These are phyloP conservation scores for Saccostrea echinata DNA, from an alignment of 1,140 invertebrate genomes.

Conservation along the genomic window DNA sequence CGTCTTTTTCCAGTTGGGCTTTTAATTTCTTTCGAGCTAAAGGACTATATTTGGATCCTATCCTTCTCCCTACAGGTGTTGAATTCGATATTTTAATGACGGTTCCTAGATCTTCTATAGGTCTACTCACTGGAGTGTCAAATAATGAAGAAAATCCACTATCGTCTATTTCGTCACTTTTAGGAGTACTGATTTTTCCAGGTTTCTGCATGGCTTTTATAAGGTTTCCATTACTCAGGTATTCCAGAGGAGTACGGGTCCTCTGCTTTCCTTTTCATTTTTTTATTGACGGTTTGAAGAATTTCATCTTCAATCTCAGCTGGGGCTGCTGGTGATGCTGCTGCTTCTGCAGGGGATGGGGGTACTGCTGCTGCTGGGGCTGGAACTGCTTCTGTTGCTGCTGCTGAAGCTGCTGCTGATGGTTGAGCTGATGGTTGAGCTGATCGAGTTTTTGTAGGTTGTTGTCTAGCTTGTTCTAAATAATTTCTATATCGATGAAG, in stretches of 20 bases:
- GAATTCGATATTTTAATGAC: not conserved
- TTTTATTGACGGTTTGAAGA: no score
- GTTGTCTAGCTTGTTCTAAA: not conserved
- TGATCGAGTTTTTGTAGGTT: not conserved
- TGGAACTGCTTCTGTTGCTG: not conserved
- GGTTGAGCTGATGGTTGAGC: no score
- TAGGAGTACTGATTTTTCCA: no score
- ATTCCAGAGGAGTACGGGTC: no score
- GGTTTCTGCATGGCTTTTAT: no score
- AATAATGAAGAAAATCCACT: no score
- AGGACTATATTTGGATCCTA: not conserved
- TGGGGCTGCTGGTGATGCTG: not conserved
- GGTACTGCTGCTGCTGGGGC: not conserved
- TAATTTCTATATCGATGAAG: not conserved
- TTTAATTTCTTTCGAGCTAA: no score
- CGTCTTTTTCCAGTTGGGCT: no score
- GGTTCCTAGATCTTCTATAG: not conserved
- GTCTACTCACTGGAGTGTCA: not conserved
- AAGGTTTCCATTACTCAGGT: no score
- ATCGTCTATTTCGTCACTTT: no score
- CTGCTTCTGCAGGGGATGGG: not conserved
- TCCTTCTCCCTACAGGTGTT: not conserved
- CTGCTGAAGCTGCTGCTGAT: not conserved
- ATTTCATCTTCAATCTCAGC: no score
- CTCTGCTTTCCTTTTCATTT: no score